phyloP scores from a whole-genome alignment of 2,888 invertebrate species.

The Sinohyriopsis cumingii region DNA sequence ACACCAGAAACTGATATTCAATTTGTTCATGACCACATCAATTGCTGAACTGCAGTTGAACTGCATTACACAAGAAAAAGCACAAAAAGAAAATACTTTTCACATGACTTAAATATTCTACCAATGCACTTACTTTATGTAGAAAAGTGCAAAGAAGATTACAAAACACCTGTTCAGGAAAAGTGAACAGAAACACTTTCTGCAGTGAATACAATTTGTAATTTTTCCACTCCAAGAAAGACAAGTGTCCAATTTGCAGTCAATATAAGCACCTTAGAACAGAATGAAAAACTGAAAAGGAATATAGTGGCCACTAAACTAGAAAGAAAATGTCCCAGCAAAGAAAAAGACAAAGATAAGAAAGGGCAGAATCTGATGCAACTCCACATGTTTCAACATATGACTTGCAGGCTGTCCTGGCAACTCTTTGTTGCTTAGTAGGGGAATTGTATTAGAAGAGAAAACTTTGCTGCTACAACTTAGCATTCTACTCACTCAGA shows the following conservation, averaged over 20 bases:
- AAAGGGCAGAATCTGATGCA: slow-evolving; percentile 2
- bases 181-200: slow-evolving; percentile 11
- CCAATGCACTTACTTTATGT: slow-evolving; percentile 12
- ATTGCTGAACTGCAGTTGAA: too few relatives aligned
- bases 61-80: slow-evolving; percentile 8
- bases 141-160: slow-evolving; percentile 1
- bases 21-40: too few relatives aligned
- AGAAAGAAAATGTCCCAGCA: slow-evolving; percentile 7
- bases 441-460: slow-evolving; percentile 27
- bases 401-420: slow-evolving; percentile 20
- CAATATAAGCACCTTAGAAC: slow-evolving; percentile 1
- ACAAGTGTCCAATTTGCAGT: slow-evolving; percentile 16
- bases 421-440: slow-evolving; percentile 17
- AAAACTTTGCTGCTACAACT: slow-evolving; percentile 17
- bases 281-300: slow-evolving; percentile 4
- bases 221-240: slow-evolving; percentile 12
- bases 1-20: too few relatives aligned
- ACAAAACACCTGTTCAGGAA: background rate
- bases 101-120: slow-evolving; percentile 6
- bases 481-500: slow-evolving; percentile 15
- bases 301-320: slow-evolving; percentile 10
- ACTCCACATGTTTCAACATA: slow-evolving; percentile 10
- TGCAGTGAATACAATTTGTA: slow-evolving; percentile 9
- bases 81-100: slow-evolving; percentile 10
- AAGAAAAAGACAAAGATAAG: slow-evolving; percentile 14